These are phyloP conservation scores for Trichogramma pretiosum DNA, from an alignment of 1,140 invertebrate genomes.

Conservation along the genomic window DNA sequence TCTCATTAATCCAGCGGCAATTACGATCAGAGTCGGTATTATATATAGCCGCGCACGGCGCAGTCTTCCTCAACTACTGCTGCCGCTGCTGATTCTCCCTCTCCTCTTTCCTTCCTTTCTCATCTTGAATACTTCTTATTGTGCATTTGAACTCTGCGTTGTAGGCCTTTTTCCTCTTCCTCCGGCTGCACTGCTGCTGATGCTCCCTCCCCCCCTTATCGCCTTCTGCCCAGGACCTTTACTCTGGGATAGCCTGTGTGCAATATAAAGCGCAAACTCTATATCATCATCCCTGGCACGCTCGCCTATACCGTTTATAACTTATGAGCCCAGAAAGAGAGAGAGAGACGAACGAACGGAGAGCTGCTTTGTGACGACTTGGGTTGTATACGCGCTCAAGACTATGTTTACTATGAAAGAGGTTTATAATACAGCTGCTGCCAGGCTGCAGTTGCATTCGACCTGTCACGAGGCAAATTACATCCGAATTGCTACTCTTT, in stretches of 20 bases:
- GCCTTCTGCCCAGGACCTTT: too few relatives aligned
- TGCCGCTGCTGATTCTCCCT: neutral
- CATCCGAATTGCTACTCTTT: too few relatives aligned
- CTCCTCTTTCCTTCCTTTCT: neutral
- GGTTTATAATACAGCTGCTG: neutral
- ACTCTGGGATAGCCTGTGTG: too few relatives aligned
- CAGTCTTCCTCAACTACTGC: neutral
- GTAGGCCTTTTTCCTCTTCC: too few relatives aligned
- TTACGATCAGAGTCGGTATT: too few relatives aligned
- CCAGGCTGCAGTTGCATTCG: slow-evolving; percentile 17
- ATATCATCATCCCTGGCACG: too few relatives aligned
- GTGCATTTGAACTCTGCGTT: neutral
- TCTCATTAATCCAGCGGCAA: slow-evolving; percentile 44
- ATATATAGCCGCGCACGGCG: neutral
- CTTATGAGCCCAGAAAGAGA: neutral
- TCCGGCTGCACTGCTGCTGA: neutral
- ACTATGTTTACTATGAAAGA: too few relatives aligned
- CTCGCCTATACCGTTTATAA: too few relatives aligned
- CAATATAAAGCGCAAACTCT: too few relatives aligned
- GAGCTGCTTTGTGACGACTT: too few relatives aligned
- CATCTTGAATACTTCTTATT: neutral
- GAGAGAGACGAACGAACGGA: too few relatives aligned
- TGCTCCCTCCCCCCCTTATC: neutral
- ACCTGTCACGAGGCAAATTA: slow-evolving; percentile 16
- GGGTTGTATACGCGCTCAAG: too few relatives aligned